These are phyloP conservation scores for Hyperopisus bebe DNA, from an alignment of 2,113 vertebrate species.

Conservation along the genomic window DNA sequence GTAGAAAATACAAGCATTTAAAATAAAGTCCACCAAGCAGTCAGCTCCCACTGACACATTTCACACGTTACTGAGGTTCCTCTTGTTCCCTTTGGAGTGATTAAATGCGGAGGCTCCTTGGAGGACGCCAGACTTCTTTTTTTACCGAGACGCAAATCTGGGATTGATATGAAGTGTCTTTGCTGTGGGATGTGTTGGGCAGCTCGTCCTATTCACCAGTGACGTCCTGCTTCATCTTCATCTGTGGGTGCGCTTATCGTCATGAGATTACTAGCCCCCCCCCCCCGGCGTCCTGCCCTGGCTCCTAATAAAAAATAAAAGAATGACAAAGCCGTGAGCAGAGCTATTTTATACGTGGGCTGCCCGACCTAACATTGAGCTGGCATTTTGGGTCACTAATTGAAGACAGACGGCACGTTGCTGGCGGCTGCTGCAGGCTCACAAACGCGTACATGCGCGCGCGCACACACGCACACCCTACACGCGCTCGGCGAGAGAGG, in stretches of 20 bases:
- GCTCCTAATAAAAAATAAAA: not conserved
- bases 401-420: slow-evolving; percentile 7
- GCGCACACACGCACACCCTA: not conserved
- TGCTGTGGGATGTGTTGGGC: not conserved
- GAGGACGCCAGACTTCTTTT: not conserved
- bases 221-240: not conserved
- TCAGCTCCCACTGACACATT: not conserved
- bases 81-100: not conserved
- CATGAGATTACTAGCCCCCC: not conserved
- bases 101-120: not conserved
- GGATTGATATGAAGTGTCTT: not conserved
- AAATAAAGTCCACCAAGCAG: not conserved
- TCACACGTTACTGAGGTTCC: not conserved
- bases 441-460: not conserved
- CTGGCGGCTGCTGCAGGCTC: not conserved
- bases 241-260: not conserved
- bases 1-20: not conserved
- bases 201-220: not conserved
- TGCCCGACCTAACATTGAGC: not conserved
- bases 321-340: not conserved
- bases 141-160: not conserved
- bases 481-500: not conserved
- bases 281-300: not conserved
- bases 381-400: slow-evolving; percentile 18
- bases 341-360: slow-evolving; percentile 17